phyloP scores from a whole-genome alignment of 2,888 invertebrate species.

The Thera britannica region DNA sequence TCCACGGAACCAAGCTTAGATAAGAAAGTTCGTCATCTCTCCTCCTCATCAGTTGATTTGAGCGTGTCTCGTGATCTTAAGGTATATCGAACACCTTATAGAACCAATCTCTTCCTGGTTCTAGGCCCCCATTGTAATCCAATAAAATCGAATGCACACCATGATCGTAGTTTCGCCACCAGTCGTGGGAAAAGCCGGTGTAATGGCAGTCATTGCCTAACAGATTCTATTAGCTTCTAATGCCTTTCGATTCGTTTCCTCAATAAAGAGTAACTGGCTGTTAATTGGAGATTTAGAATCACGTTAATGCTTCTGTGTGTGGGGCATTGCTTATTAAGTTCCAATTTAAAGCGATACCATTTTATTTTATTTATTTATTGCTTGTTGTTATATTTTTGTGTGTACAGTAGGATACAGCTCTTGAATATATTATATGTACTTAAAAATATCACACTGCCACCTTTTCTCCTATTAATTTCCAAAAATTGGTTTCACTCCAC shows the following conservation, averaged over 20 bases:
- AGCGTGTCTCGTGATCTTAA: too few species aligned
- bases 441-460: too few species aligned
- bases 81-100: not conserved
- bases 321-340: not conserved
- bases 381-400: too few species aligned
- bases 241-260: conserved; percentile 30
- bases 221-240: conserved; percentile 28
- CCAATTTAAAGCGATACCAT: too few species aligned
- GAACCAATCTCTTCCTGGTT: not conserved
- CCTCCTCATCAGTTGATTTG: too few species aligned
- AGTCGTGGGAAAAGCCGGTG: conserved; percentile 23
- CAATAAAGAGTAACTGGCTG: conserved; percentile 22
- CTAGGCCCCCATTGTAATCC: not conserved
- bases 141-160: not conserved
- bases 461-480: too few species aligned
- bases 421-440: too few species aligned
- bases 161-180: conserved; percentile 16
- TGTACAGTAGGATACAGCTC: too few species aligned
- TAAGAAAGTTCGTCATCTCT: too few species aligned
- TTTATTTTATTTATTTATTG: too few species aligned
- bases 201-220: conserved; percentile 22
- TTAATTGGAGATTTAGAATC: conserved; percentile 7
- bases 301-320: not conserved
- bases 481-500: too few species aligned
- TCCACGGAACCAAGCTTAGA: too few species aligned